These are phyloP conservation scores for Leptobrachium ailaonicum DNA, from an alignment of 2,113 vertebrate genomes.

Conservation along the genomic window DNA sequence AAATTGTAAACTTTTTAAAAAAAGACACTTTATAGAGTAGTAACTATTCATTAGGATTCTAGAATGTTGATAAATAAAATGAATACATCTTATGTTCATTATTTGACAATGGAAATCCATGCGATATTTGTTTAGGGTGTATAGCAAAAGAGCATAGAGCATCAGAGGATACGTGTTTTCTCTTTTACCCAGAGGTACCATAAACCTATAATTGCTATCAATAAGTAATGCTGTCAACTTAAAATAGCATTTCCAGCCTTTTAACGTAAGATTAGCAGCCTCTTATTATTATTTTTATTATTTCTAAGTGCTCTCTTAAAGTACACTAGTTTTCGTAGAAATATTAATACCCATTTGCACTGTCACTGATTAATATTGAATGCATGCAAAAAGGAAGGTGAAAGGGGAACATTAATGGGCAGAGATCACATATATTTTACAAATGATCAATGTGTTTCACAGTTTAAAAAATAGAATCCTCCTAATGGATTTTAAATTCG, in stretches of 20 bases:
- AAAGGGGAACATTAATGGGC: too few species aligned
- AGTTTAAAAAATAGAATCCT: background rate
- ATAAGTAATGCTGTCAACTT: slow-evolving; percentile 36
- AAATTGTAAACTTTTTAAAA: too few species aligned
- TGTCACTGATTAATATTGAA: slow-evolving; percentile 34
- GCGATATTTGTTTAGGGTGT: background rate
- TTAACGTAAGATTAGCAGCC: slow-evolving; percentile 22
- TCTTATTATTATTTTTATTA: slow-evolving; percentile 6
- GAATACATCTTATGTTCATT: background rate
- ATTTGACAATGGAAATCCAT: background rate
- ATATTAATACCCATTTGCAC: slow-evolving; percentile 42
- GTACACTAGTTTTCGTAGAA: slow-evolving; percentile 30
- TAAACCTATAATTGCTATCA: slow-evolving; percentile 44
- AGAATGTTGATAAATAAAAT: too few species aligned
- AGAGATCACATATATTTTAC: background rate
- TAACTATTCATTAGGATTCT: too few species aligned
- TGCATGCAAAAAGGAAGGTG: background rate
- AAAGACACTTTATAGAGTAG: too few species aligned
- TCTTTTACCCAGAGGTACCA: slow-evolving; percentile 15
- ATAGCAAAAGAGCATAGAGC: background rate
- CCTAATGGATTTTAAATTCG: too few species aligned
- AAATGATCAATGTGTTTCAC: background rate
- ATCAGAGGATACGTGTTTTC: background rate
- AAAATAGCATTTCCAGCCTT: slow-evolving; percentile 39
- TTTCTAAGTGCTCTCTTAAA: slow-evolving; percentile 26